Percentiles rank a stretch among this genome's conserved stretches.
phyloP scores from a whole-genome alignment of 1,140 invertebrate species.

The Streblospio benedicti region DNA sequence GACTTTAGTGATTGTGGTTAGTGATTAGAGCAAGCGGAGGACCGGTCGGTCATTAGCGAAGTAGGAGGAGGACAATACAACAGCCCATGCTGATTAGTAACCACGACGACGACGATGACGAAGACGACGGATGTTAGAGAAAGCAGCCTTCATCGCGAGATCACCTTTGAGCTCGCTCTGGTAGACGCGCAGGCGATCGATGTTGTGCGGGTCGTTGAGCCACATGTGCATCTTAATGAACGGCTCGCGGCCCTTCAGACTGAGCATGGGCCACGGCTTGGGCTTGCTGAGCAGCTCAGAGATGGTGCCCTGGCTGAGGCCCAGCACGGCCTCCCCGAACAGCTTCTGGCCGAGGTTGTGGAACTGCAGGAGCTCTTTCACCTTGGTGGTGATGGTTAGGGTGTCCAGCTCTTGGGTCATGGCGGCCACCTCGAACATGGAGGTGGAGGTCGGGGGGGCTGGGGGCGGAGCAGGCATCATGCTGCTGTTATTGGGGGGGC shows the following conservation, averaged over 20 bases:
- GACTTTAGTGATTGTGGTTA: too few relatives aligned
- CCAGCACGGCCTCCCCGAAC: conserved; percentile 91
- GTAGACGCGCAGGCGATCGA: conserved; percentile 61
- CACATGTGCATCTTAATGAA: conserved; percentile 97
- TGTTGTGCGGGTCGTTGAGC: conserved; percentile 87
- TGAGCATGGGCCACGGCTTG: conserved; percentile 98
- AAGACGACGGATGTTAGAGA: too few relatives aligned
- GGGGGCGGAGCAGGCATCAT: background rate
- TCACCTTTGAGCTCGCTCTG: conserved; percentile 46
- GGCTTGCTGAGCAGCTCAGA: conserved; percentile 94
- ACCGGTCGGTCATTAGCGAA: too few relatives aligned
- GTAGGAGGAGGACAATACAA: too few relatives aligned
- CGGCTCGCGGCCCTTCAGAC: conserved; percentile 93
- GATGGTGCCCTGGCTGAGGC: conserved; percentile 91
- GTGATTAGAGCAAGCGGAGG: too few relatives aligned
- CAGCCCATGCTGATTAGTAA: too few relatives aligned
- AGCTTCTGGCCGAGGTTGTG: conserved; percentile 98
- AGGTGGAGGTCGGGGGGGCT: conserved; percentile 42
- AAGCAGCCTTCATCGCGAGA: too few relatives aligned
- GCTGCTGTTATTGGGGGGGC: conserved; percentile 1
- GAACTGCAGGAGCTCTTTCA: conserved; percentile 89
- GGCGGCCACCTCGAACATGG: conserved; percentile 90
- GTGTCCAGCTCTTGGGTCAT: conserved; percentile 93
- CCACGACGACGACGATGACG: too few relatives aligned
- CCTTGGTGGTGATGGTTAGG: conserved; percentile 89